Evolutionary conservation across 2,888 invertebrate species (phyloP).

Genomic region (Zhuqinia jingwanae): DNA sequence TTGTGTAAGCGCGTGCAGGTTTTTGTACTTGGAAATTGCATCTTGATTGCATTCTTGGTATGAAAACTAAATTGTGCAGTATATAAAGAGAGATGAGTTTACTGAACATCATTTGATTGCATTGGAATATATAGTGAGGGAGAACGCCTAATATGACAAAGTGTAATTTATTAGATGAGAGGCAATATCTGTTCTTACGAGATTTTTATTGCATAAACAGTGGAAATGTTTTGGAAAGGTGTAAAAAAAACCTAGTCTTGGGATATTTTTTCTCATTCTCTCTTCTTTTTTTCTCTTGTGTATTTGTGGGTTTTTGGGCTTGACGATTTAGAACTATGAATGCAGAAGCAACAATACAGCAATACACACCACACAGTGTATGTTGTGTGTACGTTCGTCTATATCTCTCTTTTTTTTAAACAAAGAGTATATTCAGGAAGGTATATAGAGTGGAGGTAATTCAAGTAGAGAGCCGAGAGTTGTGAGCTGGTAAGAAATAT

Average conservation of each 20-base stretch:
- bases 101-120: background rate
- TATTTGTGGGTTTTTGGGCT: too few species aligned
- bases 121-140: background rate
- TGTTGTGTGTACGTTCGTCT: background rate
- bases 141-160: constrained; percentile 45
- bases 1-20: too few species aligned
- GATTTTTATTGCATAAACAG: constrained; percentile 40
- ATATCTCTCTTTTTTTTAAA: background rate
- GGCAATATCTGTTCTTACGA: constrained; percentile 42
- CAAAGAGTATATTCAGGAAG: background rate
- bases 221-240: constrained; percentile 29
- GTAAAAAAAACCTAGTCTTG: constrained; percentile 14
- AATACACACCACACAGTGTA: too few species aligned
- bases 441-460: background rate
- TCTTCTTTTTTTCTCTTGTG: too few species aligned
- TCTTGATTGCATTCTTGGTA: too few species aligned
- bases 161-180: constrained; percentile 43
- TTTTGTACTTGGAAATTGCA: too few species aligned
- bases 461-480: background rate
- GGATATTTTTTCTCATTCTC: background rate
- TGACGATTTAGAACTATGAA: too few species aligned
- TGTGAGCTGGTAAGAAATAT: constrained; percentile 59
- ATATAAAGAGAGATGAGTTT: too few species aligned
- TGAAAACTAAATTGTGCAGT: too few species aligned
- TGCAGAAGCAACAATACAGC: too few species aligned